A percentile compares a stretch with the other conserved stretches of the same genome.
Conservation (phyloP, 1,140 invertebrate genomes). For the Vanessa tameamea region DNA sequence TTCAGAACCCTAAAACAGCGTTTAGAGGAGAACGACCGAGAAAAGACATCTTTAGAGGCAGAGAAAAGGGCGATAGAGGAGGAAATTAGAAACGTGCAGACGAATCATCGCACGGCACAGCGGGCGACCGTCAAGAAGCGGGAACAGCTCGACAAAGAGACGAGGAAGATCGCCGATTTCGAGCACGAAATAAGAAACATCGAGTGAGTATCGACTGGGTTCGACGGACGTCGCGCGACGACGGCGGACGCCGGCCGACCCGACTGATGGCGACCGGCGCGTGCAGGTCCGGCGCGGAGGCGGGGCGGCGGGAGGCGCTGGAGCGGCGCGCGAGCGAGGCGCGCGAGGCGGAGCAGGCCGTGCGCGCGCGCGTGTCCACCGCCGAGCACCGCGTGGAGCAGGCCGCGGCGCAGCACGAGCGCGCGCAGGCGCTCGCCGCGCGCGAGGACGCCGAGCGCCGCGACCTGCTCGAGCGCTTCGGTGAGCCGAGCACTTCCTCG, state of each 20-base stretch:
- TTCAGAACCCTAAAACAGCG: too few species aligned
- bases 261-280: not conserved
- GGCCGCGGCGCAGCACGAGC: slow-evolving; percentile 39
- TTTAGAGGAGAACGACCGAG: too few species aligned
- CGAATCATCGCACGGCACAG: not conserved
- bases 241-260: too few species aligned
- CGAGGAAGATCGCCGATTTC: slow-evolving; percentile 58
- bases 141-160: slow-evolving; percentile 47
- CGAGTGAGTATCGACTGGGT: slow-evolving; percentile 44
- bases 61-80: too few species aligned
- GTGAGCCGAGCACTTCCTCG: slow-evolving; percentile 46
- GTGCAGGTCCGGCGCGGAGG: slow-evolving; percentile 45
- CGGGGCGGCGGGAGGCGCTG: slow-evolving; percentile 6
- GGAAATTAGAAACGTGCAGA: not conserved
- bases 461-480: slow-evolving; percentile 66
- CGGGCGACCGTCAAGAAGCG: not conserved
- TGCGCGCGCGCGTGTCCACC: slow-evolving; percentile 51
- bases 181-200: slow-evolving; percentile 61
- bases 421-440: slow-evolving; percentile 39
- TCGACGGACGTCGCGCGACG: too few species aligned
- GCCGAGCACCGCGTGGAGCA: slow-evolving; percentile 51
- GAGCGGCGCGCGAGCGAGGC: slow-evolving; percentile 23
- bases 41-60: too few species aligned
- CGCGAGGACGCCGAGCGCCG: slow-evolving; percentile 38
- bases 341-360: slow-evolving; percentile 39